Conservation (phyloP, 2,797 vertebrate species). For the Hafferia zeledoni region DNA sequence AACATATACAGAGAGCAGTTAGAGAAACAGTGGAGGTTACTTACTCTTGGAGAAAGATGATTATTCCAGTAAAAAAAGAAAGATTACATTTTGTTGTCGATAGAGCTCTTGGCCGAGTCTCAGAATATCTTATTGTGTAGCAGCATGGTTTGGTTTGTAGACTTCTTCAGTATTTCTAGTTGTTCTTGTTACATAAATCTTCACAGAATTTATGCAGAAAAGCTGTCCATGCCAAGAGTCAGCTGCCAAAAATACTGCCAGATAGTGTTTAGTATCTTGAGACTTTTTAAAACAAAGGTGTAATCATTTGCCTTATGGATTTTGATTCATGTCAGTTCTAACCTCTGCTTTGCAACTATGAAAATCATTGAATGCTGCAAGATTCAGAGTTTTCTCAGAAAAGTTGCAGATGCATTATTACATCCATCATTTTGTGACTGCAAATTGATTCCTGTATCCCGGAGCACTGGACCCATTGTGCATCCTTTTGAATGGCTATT, state of each 20-base stretch:
- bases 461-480: accelerated
- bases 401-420: not conserved
- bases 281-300: not conserved
- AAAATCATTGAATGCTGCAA: not conserved
- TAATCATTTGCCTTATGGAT: not conserved
- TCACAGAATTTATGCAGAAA: not conserved
- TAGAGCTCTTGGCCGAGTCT: not conserved
- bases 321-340: not conserved
- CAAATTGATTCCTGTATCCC: not conserved
- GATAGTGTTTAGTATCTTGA: not conserved
- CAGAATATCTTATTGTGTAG: not conserved
- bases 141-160: not conserved
- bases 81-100: not conserved
- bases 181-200: not conserved
- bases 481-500: not conserved
- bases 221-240: not conserved
- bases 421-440: not conserved
- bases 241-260: not conserved
- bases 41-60: not conserved
- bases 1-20: not conserved
- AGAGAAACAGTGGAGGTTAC: not conserved
- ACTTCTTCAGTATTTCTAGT: not conserved
- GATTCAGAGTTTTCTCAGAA: not conserved
- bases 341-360: not conserved
- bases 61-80: not conserved